These are phyloP conservation scores for Porites cylindrica DNA, from an alignment of 92 coral and sea anemone genomes.

Conservation along the genomic window DNA sequence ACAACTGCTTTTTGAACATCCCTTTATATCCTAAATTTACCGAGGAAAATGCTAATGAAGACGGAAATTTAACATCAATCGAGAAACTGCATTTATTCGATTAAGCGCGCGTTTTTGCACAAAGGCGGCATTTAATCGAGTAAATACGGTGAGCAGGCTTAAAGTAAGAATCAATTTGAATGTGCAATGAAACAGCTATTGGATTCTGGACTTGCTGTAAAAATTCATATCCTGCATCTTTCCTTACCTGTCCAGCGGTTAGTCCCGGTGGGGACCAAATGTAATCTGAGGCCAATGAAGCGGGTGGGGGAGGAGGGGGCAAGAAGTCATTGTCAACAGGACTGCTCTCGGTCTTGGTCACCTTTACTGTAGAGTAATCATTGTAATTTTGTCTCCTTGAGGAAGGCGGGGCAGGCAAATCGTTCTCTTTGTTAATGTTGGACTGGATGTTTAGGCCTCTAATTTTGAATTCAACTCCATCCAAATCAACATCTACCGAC, in stretches of 20 bases:
- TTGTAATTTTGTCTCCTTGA: constrained; percentile 32
- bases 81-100: too few species aligned
- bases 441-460: constrained; percentile 76
- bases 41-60: too few species aligned
- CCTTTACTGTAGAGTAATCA: not conserved
- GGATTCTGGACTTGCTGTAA: not conserved
- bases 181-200: not conserved
- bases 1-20: too few species aligned
- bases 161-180: too few species aligned
- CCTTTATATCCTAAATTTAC: too few species aligned
- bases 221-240: not conserved
- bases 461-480: constrained; percentile 81
- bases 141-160: too few species aligned
- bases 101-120: too few species aligned
- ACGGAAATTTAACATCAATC: too few species aligned
- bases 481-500: constrained; percentile 65
- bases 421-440: constrained; percentile 56
- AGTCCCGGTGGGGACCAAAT: constrained; percentile 95
- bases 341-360: constrained; percentile 12
- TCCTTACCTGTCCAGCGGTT: constrained; percentile 85
- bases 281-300: constrained; percentile 70
- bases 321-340: constrained; percentile 43
- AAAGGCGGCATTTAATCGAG: too few species aligned
- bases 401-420: constrained; percentile 56
- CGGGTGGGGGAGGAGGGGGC: constrained; percentile 85